These are phyloP conservation scores for Villa cingulata DNA, from an alignment of 2,888 invertebrate species.

Conservation along the genomic window DNA sequence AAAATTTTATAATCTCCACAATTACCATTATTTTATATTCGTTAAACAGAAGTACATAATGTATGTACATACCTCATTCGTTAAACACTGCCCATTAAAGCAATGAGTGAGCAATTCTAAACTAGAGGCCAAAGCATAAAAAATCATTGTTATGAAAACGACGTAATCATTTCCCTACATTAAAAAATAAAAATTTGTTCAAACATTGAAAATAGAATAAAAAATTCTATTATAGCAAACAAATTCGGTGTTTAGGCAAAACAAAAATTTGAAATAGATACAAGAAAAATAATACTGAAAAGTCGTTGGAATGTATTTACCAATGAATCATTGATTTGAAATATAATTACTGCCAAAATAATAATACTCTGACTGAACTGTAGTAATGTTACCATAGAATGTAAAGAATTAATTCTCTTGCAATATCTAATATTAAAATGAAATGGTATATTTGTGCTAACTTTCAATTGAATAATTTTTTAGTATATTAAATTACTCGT, in stretches of 20 bases:
- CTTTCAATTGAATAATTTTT: too few relatives aligned
- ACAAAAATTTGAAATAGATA: not conserved
- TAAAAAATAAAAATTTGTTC: too few relatives aligned
- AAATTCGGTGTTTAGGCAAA: too few relatives aligned
- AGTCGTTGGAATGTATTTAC: not conserved
- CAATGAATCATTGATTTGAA: not conserved
- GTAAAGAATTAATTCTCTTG: not conserved
- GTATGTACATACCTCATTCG: not conserved
- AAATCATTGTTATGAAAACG: not conserved
- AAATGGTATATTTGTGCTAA: too few relatives aligned
- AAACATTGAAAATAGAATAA: too few relatives aligned
- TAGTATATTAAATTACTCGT: too few relatives aligned
- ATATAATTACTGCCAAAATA: not conserved
- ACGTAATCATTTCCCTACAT: not conserved
- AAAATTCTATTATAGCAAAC: too few relatives aligned
- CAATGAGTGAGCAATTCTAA: not conserved
- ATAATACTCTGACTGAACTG: not conserved
- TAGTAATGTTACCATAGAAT: not conserved
- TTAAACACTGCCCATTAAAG: not conserved
- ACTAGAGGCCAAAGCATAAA: not conserved
- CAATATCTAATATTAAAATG: not conserved
- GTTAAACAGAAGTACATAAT: too few relatives aligned
- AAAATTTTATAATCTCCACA: too few relatives aligned
- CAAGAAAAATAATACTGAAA: not conserved
- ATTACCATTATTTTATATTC: too few relatives aligned